A percentile compares a stretch with the other conserved stretches of the same genome.
phyloP scores from a whole-genome alignment of 2,888 invertebrate genomes.

The Encarsia formosa region DNA sequence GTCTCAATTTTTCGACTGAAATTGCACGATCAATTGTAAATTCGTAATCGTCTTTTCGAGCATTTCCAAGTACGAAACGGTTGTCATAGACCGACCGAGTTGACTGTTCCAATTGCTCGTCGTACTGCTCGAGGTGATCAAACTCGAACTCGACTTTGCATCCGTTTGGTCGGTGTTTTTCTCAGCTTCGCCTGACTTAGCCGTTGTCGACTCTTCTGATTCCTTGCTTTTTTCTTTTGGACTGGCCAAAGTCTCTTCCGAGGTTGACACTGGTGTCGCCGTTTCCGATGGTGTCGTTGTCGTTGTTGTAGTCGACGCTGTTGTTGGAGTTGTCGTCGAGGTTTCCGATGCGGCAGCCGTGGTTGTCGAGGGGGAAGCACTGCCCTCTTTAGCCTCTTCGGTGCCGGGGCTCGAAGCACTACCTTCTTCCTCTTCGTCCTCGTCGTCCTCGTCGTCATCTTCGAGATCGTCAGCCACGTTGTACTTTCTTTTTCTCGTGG shows the following conservation, averaged over 20 bases:
- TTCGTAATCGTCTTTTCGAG: constrained; percentile 49
- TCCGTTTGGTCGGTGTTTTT: constrained; percentile 21
- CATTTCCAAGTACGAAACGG: constrained; percentile 49
- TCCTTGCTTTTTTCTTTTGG: constrained; percentile 19
- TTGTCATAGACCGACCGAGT: constrained; percentile 41
- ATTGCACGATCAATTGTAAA: constrained; percentile 47
- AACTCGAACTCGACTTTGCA: constrained; percentile 30
- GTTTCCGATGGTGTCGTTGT: not conserved
- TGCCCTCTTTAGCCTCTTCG: constrained; percentile 10
- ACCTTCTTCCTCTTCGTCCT: constrained; percentile 21
- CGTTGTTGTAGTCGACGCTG: not conserved
- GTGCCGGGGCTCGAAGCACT: constrained; percentile 16
- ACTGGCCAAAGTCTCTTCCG: not conserved
- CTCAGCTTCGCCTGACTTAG: constrained; percentile 14
- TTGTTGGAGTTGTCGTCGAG: not conserved
- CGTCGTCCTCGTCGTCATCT: constrained; percentile 31
- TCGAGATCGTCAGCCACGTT: constrained; percentile 39
- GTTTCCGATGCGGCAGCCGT: not conserved
- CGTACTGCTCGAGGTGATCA: constrained; percentile 36
- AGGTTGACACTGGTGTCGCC: not conserved
- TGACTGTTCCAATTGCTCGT: constrained; percentile 41
- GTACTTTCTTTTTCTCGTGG: constrained; percentile 48
- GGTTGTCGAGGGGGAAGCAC: not conserved
- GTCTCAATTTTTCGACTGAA: constrained; percentile 35
- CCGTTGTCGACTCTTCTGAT: constrained; percentile 14